These are phyloP conservation scores for Trissoscelio sp. DNA, from an alignment of 2,888 invertebrate species.

Conservation along the genomic window DNA sequence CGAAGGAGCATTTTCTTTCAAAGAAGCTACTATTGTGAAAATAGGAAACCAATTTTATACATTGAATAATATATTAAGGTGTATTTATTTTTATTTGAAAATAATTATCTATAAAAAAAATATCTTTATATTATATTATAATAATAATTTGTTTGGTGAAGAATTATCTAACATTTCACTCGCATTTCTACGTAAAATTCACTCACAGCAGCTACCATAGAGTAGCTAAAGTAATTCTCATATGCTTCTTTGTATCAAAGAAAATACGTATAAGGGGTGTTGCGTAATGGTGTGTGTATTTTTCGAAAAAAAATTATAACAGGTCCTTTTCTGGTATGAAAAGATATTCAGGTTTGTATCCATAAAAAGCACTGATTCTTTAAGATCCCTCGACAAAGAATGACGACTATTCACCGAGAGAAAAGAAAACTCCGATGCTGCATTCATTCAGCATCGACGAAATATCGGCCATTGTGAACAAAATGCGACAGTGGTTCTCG, in stretches of 20 bases:
- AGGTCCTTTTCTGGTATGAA: conserved; percentile 75
- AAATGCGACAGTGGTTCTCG: conserved; percentile 67
- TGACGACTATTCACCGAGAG: conserved; percentile 74
- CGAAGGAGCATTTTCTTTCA: too few relatives aligned
- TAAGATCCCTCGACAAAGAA: conserved; percentile 77
- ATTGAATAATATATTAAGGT: too few relatives aligned
- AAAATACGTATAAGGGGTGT: conserved; percentile 22
- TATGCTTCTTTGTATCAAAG: conserved; percentile 14
- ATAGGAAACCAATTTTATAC: too few relatives aligned
- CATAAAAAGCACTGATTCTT: conserved; percentile 80
- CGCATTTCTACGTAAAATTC: neutral
- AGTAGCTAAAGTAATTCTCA: conserved; percentile 20
- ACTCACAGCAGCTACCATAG: neutral
- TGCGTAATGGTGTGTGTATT: conserved; percentile 65
- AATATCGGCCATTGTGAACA: conserved; percentile 72
- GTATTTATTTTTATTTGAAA: too few relatives aligned
- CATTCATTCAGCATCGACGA: conserved; percentile 78
- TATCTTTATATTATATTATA: too few relatives aligned
- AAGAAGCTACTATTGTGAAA: too few relatives aligned
- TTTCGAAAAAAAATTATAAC: conserved; percentile 77
- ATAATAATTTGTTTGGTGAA: too few relatives aligned
- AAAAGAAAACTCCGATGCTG: conserved; percentile 73
- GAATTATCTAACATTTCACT: too few relatives aligned
- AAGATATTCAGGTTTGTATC: conserved; percentile 72
- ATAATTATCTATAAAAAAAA: too few relatives aligned